Conservation (phyloP, 2,797 vertebrate genomes). For the Gallinago solitaria region DNA sequence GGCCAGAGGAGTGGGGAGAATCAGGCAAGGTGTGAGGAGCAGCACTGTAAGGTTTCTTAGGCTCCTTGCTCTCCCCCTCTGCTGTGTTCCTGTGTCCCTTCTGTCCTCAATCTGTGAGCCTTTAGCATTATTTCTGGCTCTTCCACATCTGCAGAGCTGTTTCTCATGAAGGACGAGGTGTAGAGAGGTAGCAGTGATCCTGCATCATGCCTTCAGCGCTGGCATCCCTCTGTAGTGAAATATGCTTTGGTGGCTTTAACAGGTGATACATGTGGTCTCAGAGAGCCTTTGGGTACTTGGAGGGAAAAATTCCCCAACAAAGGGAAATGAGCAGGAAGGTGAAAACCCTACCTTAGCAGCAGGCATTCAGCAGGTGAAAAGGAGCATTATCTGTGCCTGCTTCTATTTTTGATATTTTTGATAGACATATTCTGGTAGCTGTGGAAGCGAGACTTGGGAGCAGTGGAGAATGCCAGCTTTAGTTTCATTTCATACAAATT, state of each 20-base stretch:
- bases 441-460: not conserved
- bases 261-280: not conserved
- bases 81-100: not conserved
- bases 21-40: not conserved
- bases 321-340: not conserved
- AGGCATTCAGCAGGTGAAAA: not conserved
- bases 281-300: not conserved
- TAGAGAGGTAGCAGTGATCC: not conserved
- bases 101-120: not conserved
- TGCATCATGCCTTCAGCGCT: not conserved
- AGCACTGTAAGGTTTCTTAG: not conserved
- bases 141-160: not conserved
- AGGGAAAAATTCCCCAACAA: not conserved
- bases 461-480: not conserved
- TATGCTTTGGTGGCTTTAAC: not conserved
- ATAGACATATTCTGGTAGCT: not conserved
- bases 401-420: not conserved
- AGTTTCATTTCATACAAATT: not conserved
- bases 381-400: not conserved
- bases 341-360: fast-evolving
- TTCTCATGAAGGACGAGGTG: not conserved
- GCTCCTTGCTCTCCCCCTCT: not conserved
- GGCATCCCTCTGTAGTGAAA: not conserved
- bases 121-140: not conserved
- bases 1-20: not conserved